Conservation (phyloP, 2,888 invertebrate genomes). For the Rotaria magnacalcarata region DNA sequence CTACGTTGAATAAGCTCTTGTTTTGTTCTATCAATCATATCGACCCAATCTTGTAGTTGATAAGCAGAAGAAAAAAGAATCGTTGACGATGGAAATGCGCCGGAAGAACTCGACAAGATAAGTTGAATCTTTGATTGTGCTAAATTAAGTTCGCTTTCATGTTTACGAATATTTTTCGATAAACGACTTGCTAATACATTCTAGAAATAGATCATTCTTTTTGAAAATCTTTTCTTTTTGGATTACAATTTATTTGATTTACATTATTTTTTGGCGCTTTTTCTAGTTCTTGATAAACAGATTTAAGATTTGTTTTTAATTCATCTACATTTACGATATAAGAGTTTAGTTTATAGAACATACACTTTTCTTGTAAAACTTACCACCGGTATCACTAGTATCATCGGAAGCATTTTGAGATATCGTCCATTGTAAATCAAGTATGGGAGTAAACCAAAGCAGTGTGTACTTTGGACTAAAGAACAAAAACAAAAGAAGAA, state of each 20-base stretch:
- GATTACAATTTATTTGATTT: background rate
- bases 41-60: conserved; percentile 27
- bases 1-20: background rate
- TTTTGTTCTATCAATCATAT: conserved; percentile 25
- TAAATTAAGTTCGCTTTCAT: background rate
- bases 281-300: conserved; percentile 21
- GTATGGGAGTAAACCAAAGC: background rate
- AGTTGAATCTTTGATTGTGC: conserved; percentile 23
- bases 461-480: background rate
- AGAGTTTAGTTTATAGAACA: background rate
- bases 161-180: conserved; percentile 18
- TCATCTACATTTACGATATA: background rate
- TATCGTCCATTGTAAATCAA: conserved; percentile 7
- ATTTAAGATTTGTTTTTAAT: background rate
- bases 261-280: background rate
- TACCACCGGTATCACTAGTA: background rate
- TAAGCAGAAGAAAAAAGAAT: conserved; percentile 27
- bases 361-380: background rate
- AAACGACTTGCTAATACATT: background rate
- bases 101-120: background rate
- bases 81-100: background rate
- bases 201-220: background rate
- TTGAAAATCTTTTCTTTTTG: too few relatives aligned
- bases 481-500: background rate
- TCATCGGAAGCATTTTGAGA: background rate